Evolutionary conservation across 30 jellyfish, hydroid and myxozoan species (phyloP).

Genomic region (Hydractinia echinata): DNA sequence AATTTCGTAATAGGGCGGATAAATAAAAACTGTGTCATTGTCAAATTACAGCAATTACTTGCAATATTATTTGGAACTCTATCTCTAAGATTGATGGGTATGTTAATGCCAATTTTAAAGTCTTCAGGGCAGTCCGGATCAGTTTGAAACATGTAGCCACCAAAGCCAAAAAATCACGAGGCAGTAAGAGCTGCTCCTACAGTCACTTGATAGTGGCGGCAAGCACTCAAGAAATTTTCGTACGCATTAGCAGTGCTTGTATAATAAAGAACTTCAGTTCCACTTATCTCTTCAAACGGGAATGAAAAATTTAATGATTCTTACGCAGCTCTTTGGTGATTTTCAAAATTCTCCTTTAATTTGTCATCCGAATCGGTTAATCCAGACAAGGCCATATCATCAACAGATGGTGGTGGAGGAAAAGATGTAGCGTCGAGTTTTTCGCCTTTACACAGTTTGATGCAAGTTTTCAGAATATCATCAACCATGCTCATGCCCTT

Average conservation of each 20-base stretch:
- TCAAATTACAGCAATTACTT: not conserved
- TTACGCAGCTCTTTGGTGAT: not conserved
- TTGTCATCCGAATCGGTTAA: not conserved
- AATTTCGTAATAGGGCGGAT: not conserved
- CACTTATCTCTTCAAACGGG: not conserved
- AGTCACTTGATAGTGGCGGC: not conserved
- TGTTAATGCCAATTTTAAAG: not conserved
- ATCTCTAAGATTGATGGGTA: not conserved
- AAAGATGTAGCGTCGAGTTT: not conserved
- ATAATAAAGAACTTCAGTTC: not conserved
- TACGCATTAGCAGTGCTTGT: not conserved
- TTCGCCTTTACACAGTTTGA: not conserved
- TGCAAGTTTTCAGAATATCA: not conserved
- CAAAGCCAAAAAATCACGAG: not conserved
- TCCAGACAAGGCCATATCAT: not conserved
- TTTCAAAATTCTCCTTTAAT: not conserved
- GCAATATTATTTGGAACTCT: not conserved
- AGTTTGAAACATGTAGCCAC: not conserved
- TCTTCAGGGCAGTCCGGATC: not conserved
- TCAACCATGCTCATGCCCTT: not conserved
- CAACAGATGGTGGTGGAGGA: conserved; percentile 12
- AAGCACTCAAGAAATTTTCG: not conserved
- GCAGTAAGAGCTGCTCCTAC: conserved; percentile 3
- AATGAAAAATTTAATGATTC: not conserved
- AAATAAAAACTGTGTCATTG: not conserved